Base-by-base conservation (phyloP, 2,113 vertebrate genomes). In the Marmota monax region DNA sequence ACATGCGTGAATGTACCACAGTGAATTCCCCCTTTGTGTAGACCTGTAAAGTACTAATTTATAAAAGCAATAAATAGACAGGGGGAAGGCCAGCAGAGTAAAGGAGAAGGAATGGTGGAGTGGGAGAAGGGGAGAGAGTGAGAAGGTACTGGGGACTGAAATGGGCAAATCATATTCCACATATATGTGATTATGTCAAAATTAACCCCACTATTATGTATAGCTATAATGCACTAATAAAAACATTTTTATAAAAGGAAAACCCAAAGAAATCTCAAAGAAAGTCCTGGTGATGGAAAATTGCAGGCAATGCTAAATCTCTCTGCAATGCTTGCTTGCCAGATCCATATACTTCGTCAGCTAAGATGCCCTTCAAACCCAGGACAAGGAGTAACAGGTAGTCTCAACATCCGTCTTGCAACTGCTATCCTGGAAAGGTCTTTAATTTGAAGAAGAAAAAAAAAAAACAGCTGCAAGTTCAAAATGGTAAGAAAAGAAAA, bases 311-410 rank as follows among this genome's bases (percentile, higher is more conserved):
- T 20, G 8, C 23, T 65, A 51, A 89, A 25, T 25, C 32, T 77
- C 58, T 92, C 85, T 92, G 79, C 80, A 77, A 74, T 25, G 23
- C 32, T 65, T 76, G 25, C n/a, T 67, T 48, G n/a, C 67, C 69
- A 82, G 53, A 69, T 4, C 42, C 39, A 39, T 20, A 11, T 37
- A 22, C 39, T n/a, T 77, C 39, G 58, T 13, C 27, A 86, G 20
- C 58, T 88, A 78, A 86, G 69, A 27, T 78, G 56, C 56, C 25
- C 45, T 97, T 94, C 69, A 86, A 92, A 51, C 48, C 29, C 39
- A 53, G 56, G 39, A 37, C 37, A 87, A 76, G n/a, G 22, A 51
- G 1, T 61, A 91, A 73, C 4, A 70, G 34, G 39, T 51, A 67
- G 73, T 88, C 39, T 67, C 77, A 70, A 48, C 11, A 25, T 79